phyloP scores from a whole-genome alignment of 1,140 invertebrate genomes.

The Amphibalanus amphitrite region DNA sequence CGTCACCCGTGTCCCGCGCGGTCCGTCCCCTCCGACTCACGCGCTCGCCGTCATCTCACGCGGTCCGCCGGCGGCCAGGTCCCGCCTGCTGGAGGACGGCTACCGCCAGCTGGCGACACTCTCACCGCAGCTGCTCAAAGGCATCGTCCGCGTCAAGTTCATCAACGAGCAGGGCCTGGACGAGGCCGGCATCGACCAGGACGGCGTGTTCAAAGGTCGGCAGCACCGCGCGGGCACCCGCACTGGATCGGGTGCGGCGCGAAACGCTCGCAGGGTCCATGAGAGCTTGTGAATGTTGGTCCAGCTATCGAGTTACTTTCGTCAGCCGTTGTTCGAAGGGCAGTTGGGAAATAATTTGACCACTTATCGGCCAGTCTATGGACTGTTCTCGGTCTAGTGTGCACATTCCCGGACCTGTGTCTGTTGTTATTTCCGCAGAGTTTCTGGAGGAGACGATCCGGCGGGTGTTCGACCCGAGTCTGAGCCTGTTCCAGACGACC shows the following conservation, averaged over 20 bases:
- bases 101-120: slow-evolving; percentile 81
- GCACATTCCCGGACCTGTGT: no score
- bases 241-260: no score
- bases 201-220: slow-evolving; percentile 77
- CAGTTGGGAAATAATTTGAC: no score
- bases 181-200: slow-evolving; percentile 98
- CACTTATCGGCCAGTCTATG: no score
- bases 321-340: no score
- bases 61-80: slow-evolving; percentile 25
- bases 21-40: no score
- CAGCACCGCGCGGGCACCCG: no score
- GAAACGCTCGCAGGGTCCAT: no score
- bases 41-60: not conserved
- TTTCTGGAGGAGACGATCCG: slow-evolving; percentile 97
- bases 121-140: slow-evolving; percentile 70
- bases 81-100: slow-evolving; percentile 87
- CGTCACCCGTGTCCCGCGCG: no score
- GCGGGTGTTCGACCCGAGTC: slow-evolving; percentile 86
- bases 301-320: no score
- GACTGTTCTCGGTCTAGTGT: no score
- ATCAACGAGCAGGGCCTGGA: slow-evolving; percentile 95
- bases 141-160: slow-evolving; percentile 88
- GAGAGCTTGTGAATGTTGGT: no score
- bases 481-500: slow-evolving; percentile 89
- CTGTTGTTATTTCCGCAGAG: slow-evolving; percentile 34